A percentile compares a stretch with the other conserved stretches of the same genome.
Conservation (phyloP, 2,888 invertebrate species). For the Pterobdella sp. region DNA sequence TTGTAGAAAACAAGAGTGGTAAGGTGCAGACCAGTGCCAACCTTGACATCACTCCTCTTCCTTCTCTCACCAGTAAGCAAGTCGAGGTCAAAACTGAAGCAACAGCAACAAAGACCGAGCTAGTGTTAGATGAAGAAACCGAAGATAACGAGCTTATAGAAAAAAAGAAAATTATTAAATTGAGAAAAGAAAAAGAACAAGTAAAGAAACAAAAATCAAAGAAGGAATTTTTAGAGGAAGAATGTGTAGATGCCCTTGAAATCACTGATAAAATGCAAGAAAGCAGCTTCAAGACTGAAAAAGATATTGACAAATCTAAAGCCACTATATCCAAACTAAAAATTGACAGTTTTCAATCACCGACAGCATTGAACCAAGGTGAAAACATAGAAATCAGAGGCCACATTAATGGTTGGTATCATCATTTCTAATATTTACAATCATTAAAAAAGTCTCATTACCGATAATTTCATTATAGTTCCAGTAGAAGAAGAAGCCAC, state of each 20-base stretch:
- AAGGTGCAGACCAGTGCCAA: slow-evolving; percentile 12
- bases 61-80: neutral
- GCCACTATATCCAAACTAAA: neutral
- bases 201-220: neutral
- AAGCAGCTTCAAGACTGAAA: neutral
- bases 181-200: slow-evolving; percentile 4
- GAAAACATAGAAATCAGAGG: slow-evolving; percentile 31
- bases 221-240: slow-evolving; percentile 6
- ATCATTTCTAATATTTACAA: too few relatives aligned
- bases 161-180: neutral
- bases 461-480: neutral
- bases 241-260: neutral
- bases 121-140: neutral
- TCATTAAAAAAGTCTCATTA: too few relatives aligned
- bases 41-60: neutral
- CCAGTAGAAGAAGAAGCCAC: neutral
- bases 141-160: neutral
- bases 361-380: slow-evolving; percentile 29
- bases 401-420: slow-evolving; percentile 28
- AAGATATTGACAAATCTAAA: neutral
- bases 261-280: neutral
- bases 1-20: slow-evolving; percentile 29
- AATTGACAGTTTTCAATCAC: neutral
- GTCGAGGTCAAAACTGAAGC: neutral
- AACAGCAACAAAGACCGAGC: neutral